Evolutionary conservation across 2,113 vertebrate species (phyloP).

Genomic region (Tretioscincus oriximinensis): DNA sequence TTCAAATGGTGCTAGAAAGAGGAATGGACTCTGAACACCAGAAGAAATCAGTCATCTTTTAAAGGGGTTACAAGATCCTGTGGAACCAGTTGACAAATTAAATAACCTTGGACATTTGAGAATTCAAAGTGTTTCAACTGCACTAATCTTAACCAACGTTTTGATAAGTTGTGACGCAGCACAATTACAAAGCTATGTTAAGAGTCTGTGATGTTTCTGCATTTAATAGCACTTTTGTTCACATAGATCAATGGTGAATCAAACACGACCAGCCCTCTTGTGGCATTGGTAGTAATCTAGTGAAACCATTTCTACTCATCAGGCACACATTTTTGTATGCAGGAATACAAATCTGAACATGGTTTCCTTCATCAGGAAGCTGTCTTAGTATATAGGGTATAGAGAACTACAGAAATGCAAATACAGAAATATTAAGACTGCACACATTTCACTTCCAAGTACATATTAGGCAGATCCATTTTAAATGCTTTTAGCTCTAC

Average conservation of each 20-base stretch:
- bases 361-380: background rate
- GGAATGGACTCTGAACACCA: constrained; percentile 93
- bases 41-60: constrained; percentile 98
- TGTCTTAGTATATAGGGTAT: background rate
- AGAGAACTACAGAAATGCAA: too few species aligned
- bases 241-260: background rate
- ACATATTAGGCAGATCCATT: background rate
- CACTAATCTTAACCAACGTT: background rate
- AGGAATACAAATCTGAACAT: background rate
- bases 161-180: background rate
- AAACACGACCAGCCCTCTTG: background rate
- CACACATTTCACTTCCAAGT: background rate
- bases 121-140: background rate
- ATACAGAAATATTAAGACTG: background rate
- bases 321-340: background rate
- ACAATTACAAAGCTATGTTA: background rate
- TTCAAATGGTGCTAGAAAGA: constrained; percentile 99
- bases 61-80: constrained; percentile 75
- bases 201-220: background rate
- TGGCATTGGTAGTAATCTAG: background rate
- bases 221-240: background rate
- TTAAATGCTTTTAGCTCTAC: background rate
- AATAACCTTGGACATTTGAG: background rate
- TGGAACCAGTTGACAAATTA: background rate
- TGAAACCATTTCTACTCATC: background rate